These are phyloP conservation scores for Ophion obscuratus DNA, from an alignment of 2,888 invertebrate genomes.

Conservation along the genomic window DNA sequence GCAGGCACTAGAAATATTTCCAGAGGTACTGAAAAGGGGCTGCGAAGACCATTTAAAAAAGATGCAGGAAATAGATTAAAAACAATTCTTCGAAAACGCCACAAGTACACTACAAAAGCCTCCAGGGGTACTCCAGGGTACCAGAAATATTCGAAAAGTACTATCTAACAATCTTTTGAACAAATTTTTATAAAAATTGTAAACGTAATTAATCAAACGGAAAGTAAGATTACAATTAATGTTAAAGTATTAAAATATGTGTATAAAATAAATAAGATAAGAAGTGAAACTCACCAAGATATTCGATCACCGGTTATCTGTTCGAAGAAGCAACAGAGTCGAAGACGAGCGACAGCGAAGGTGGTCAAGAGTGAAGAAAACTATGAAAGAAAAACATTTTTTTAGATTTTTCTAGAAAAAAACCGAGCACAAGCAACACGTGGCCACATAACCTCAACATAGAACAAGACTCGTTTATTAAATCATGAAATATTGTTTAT, in stretches of 20 bases:
- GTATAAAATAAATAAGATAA: constrained; percentile 17
- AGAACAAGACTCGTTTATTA: background rate
- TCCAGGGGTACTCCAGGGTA: constrained; percentile 1
- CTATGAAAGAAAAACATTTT: background rate
- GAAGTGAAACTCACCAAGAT: constrained; percentile 22
- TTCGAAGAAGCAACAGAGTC: constrained; percentile 10
- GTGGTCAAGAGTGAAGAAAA: constrained; percentile 11
- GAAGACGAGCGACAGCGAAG: background rate
- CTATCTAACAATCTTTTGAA: background rate
- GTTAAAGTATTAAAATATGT: background rate
- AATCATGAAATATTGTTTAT: constrained; percentile 12
- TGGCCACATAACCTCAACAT: too few species aligned
- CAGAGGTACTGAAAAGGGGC: too few species aligned
- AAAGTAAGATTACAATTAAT: constrained; percentile 3
- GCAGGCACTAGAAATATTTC: too few species aligned
- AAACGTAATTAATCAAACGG: background rate
- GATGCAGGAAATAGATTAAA: too few species aligned
- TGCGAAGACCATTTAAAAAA: too few species aligned
- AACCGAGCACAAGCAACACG: too few species aligned
- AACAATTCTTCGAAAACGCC: background rate
- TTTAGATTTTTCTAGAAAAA: constrained; percentile 18
- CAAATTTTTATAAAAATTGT: background rate
- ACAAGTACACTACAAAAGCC: background rate
- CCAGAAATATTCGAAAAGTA: constrained; percentile 11
- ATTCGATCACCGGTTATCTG: constrained; percentile 8